Conservation (phyloP, 2,888 invertebrate species). For the Nematopogon swammerdamellus region DNA sequence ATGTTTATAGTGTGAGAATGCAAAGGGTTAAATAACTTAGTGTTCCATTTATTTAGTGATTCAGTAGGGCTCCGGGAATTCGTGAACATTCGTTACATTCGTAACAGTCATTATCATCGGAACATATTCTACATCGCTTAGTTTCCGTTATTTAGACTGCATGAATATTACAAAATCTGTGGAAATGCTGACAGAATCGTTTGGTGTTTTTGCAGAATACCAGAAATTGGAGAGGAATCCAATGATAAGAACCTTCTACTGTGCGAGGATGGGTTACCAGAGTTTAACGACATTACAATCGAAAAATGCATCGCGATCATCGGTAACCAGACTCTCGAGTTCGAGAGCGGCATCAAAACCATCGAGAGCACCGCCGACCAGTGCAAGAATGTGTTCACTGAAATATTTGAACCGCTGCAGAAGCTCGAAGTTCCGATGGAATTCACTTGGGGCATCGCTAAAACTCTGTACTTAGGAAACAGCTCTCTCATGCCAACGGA, state of each 20-base stretch:
- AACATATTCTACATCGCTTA: too few relatives aligned
- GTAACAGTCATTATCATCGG: too few relatives aligned
- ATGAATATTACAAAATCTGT: too few relatives aligned
- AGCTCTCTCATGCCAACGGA: constrained; percentile 77
- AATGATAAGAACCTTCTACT: constrained; percentile 69
- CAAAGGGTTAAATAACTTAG: too few relatives aligned
- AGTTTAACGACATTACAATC: constrained; percentile 76
- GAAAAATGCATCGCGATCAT: constrained; percentile 84
- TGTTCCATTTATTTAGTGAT: too few relatives aligned
- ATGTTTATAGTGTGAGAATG: too few relatives aligned
- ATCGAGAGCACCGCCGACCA: constrained; percentile 55
- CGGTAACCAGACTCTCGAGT: constrained; percentile 76
- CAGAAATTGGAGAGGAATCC: constrained; percentile 81
- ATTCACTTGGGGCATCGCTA: constrained; percentile 84
- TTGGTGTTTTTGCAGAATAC: constrained; percentile 69
- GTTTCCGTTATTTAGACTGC: too few relatives aligned
- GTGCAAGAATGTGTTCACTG: constrained; percentile 61
- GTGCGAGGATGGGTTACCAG: constrained; percentile 70
- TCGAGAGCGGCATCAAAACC: constrained; percentile 70
- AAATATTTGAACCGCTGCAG: constrained; percentile 74
- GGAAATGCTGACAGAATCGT: too few relatives aligned
- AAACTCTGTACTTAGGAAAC: constrained; percentile 77
- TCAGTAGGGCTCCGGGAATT: too few relatives aligned
- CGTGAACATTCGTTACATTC: too few relatives aligned
- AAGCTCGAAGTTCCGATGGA: constrained; percentile 69